phyloP scores from a whole-genome alignment of 2,797 vertebrate species.

The Melanotaenia maccullochi region DNA sequence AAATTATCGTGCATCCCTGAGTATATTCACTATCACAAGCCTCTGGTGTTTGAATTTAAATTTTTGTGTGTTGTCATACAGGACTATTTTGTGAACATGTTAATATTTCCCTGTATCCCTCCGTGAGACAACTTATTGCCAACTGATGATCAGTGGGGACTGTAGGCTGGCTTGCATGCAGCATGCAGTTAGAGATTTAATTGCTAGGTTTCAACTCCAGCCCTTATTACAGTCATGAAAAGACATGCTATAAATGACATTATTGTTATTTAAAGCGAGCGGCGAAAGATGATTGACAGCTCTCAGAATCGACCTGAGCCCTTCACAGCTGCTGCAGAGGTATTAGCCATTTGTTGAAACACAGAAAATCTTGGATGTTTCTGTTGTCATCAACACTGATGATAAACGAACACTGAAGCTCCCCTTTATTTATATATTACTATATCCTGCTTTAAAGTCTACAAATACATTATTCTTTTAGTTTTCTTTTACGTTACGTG shows the following conservation, averaged over 20 bases:
- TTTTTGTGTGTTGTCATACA: neutral
- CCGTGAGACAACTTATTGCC: neutral
- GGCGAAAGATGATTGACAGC: neutral
- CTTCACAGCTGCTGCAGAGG: neutral
- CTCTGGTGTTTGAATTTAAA: too few relatives aligned
- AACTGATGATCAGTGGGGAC: neutral
- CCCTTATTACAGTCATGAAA: conserved; percentile 3
- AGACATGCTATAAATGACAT: conserved; percentile 1
- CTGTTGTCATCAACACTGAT: neutral
- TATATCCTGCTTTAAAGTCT: too few relatives aligned
- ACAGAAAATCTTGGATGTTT: neutral
- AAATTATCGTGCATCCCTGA: neutral
- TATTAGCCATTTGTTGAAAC: neutral
- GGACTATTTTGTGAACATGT: neutral
- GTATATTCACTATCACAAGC: neutral
- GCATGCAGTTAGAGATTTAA: neutral
- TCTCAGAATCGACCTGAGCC: neutral
- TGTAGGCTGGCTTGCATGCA: neutral
- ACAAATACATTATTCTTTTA: too few relatives aligned
- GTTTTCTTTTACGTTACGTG: too few relatives aligned
- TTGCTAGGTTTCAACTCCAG: neutral
- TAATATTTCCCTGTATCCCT: neutral
- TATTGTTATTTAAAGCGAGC: neutral
- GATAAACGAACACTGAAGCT: neutral
- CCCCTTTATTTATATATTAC: neutral